Base-by-base conservation (phyloP, 2,113 vertebrate genomes). In the Emydocephalus ijimae region DNA sequence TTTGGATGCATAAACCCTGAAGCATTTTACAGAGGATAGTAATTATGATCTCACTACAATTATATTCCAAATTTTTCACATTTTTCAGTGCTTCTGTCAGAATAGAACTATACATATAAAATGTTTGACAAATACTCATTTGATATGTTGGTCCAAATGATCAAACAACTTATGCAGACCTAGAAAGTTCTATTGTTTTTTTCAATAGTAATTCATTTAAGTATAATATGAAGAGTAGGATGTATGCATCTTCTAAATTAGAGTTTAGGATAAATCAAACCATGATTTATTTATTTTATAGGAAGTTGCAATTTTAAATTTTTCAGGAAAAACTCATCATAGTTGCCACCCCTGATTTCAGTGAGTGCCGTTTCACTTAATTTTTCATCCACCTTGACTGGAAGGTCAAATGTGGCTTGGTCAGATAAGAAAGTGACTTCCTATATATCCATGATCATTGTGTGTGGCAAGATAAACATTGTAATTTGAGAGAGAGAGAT, bases 401-500 rank as follows among this genome's bases (percentile, higher is more conserved):
- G 45, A 94, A 96, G 94, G 96, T 95, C 95, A 96, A 93, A n/a
- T 91, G 95, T 94, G 97, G 92, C n/a, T 95, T 93, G 92, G 92
- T 88, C 81, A 93, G 93, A 95, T 95, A 93, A 95, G 85, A 95
- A 94, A 12, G 54, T 55, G 89, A 34, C 92, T 94, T 93, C 93
- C 87, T 95, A 57, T 61, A 4, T 94, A 5, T 50, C 86, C 89
- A 11, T 92, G 69, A 93, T 81, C 87, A 94, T 94, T 93, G 56
- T 92, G 86, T 0, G 57, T 50, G 0, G 34, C 5, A 88, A 95
- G 93, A 94, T 91, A 95, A 94, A 94, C 64, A 74, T 91, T 92
- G 14, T 89, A 94, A 93, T 95, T 39, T 39, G 59, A 92, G 87
- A 91, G 89, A 93, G 91, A 93, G 1, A 87, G 64, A 95, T 94